phyloP scores from a whole-genome alignment of 1,140 invertebrate genomes.

The Drosophila ironensis region DNA sequence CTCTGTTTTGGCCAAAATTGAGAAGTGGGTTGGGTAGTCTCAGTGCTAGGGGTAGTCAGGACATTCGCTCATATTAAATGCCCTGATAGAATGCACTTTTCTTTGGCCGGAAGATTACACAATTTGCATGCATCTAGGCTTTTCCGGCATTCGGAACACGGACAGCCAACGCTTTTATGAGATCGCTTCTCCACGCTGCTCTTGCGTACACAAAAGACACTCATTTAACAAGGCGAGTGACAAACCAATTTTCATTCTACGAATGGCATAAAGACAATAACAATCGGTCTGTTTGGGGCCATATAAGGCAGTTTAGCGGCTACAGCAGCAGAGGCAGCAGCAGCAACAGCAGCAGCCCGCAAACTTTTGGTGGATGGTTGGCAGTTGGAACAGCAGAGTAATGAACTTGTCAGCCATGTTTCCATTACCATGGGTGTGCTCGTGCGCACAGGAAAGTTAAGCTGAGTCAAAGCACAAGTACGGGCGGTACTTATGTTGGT shows the following conservation, averaged over 20 bases:
- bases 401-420: conserved; percentile 77
- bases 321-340: no score
- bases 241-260: conserved; percentile 45
- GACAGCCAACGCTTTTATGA: conserved; percentile 22
- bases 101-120: background rate
- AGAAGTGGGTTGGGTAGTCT: background rate
- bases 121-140: background rate
- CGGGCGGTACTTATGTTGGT: no score
- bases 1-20: background rate
- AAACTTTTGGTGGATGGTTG: conserved; percentile 21
- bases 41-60: background rate
- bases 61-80: no score
- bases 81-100: background rate
- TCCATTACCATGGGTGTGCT: conserved; percentile 52
- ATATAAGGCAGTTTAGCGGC: conserved; percentile 41
- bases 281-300: conserved; percentile 16
- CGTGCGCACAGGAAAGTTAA: conserved; percentile 71
- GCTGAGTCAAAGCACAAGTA: conserved; percentile 23
- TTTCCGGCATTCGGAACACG: conserved; percentile 13
- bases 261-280: conserved; percentile 41
- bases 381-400: conserved; percentile 63
- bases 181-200: conserved; percentile 3
- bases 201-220: no score
- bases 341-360: conserved; percentile 15
- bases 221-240: conserved; percentile 38